Evolutionary conservation across 2,888 invertebrate species (phyloP), one percentile per base, ranked within the genome.

Genomic region (Rosalia funebris): DNA sequence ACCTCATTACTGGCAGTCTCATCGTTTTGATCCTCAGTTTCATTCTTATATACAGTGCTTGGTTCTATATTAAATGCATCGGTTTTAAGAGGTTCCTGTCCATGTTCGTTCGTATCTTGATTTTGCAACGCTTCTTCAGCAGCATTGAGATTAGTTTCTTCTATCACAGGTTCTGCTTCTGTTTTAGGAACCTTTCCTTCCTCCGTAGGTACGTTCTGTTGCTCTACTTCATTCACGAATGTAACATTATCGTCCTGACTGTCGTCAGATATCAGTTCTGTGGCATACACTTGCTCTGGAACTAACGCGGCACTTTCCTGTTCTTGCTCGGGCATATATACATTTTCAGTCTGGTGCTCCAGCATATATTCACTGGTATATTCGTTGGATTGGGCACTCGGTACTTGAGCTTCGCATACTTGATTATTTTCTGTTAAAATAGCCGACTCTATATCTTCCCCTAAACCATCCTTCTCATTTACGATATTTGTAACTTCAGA

Each of bases 331-430:
- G 53, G 32, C 32, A 42, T 32, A 17, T 53, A 53, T 10, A 53
- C 41, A 42, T 32, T 53, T 32, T 41, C 41, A n/a, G 42, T 17
- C n/a, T 32, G 41, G 7, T 42, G 16, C 10, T 50, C 48, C 15
- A 53, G 42, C 42, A 53, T 32, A 15, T 53, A 53, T 7, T 42
- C 41, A 32, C 32, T 42, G n/a, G 31, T 12, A 39, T 39, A 50
- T 15, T 50, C 39, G 14, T n/a, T 25, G 1, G 20, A n/a, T 5
- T 50, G 39, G 25, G 14, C 4, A 1, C 9, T 25, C 25, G 14
- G 16, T 20, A 12, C 34, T 7, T n/a, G n/a, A n/a, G n/a, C n/a
- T n/a, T n/a, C n/a, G n/a, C n/a, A 5, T 25, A 9, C 3, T 11
- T 34, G 34, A n/a, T 10, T n/a, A 11, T n/a, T 34, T 34, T 34